Evolutionary conservation across 2,113 vertebrate species (phyloP), one percentile per base, ranked within the genome.

Genomic region (Malurus alboscapulatus): DNA sequence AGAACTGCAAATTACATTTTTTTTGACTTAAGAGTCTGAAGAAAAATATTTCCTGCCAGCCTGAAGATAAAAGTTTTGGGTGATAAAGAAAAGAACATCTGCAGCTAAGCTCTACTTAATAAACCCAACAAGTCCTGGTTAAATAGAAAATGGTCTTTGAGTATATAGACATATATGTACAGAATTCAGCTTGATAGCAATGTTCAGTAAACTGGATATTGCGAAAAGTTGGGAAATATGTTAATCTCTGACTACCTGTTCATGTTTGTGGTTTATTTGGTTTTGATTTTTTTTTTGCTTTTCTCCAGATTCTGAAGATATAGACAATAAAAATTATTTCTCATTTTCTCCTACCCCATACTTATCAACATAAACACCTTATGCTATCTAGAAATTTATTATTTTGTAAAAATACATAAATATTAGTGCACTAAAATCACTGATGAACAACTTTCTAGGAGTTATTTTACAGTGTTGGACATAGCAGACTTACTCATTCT

Each of bases 1-100:
- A 74, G 50, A 92, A 74, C 87, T 67, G 22, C 19, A 96, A 94
- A 93, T 95, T 61, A 75, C 29, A 58, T 77, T 88, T 48, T 58
- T 58, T 81, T 94, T 89, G 10, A 38, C n/a, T 91, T 92, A 58
- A 89, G 87, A 94, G 87, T 55, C 11, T 66, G 34, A 87, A 92
- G 48, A 72, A 78, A 87, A 77, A 38, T 3, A 45, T 59, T 94
- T 87, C 48, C 36, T 96, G 42, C 27, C 58, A 88, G 45, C 11
- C 55, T 51, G 51, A 58, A 84, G 67, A 91, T 87, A 93, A 94
- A 95, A 93, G 44, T 44, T 75, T 75, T 22, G 87, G 17, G 32
- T 50, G 50, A 61, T 45, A 14, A n/a, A 57, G 63, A 24, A 54
- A 71, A 45, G 27, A 76, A 36, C 22, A 71, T 29, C 40, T 62